Evolutionary conservation across 1,140 invertebrate species (phyloP).

Genomic region (Dreissena polymorpha): DNA sequence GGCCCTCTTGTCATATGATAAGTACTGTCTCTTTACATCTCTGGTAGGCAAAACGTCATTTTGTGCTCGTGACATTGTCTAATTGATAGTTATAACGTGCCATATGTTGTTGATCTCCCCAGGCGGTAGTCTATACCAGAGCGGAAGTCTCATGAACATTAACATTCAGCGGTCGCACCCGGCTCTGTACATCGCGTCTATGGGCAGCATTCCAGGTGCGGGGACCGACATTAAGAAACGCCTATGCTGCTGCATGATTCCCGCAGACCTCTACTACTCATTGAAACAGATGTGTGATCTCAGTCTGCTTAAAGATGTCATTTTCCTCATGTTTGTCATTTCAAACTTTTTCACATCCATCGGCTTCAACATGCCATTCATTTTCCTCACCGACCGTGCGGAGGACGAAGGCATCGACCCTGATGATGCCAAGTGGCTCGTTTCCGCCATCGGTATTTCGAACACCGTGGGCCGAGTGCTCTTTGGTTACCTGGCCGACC

Average conservation of each 20-base stretch:
- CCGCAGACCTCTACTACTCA: conserved; percentile 72
- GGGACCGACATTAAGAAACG: conserved; percentile 19
- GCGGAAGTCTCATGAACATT: conserved; percentile 88
- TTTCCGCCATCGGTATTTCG: conserved; percentile 92
- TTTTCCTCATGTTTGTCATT: conserved; percentile 94
- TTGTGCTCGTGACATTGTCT: too few relatives aligned
- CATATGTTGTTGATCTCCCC: background rate
- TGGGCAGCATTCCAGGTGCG: conserved; percentile 61
- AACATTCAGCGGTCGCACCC: conserved; percentile 79
- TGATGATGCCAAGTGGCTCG: conserved; percentile 89
- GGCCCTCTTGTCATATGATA: too few relatives aligned
- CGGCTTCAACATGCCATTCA: conserved; percentile 96
- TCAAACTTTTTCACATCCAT: conserved; percentile 98
- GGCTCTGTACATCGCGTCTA: conserved; percentile 64
- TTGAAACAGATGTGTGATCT: conserved; percentile 92
- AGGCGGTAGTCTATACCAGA: conserved; percentile 89
- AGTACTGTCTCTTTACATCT: too few relatives aligned
- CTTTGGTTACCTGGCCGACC: conserved; percentile 81
- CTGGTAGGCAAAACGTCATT: too few relatives aligned
- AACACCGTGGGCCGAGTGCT: conserved; percentile 82
- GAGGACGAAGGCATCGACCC: conserved; percentile 81
- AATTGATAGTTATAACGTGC: too few relatives aligned
- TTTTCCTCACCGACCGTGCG: conserved; percentile 84
- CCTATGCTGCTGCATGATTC: conserved; percentile 49
- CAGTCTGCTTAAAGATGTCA: conserved; percentile 89